Percentiles rank a stretch among this genome's conserved stretches.
These are phyloP conservation scores for Dicaeum eximium DNA, from an alignment of 2,113 vertebrate species.

Conservation along the genomic window DNA sequence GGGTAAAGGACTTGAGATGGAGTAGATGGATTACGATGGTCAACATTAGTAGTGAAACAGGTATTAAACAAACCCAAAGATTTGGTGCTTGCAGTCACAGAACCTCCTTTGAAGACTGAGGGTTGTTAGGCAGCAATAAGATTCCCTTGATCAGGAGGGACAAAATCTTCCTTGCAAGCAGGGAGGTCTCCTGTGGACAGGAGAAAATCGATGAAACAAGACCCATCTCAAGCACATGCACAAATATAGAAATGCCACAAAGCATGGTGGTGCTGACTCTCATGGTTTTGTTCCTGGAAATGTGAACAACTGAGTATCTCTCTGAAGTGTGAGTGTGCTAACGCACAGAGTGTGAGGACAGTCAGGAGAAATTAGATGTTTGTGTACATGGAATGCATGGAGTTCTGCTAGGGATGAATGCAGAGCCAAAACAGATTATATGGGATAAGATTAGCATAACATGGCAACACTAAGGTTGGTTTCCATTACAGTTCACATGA, in stretches of 20 bases:
- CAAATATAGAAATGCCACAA: background rate
- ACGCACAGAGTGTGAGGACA: fast-evolving
- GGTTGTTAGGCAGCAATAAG: background rate
- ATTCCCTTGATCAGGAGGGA: background rate
- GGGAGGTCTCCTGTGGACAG: background rate
- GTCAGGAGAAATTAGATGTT: background rate
- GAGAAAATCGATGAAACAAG: background rate
- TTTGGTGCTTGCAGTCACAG: background rate
- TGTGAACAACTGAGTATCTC: background rate
- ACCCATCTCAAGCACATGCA: background rate
- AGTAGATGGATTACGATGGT: background rate
- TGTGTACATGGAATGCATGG: background rate
- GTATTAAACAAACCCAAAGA: background rate
- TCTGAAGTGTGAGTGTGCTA: background rate
- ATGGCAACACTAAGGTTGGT: background rate
- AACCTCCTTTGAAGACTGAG: background rate
- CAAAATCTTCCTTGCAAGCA: background rate
- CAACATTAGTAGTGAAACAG: background rate
- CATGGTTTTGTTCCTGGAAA: background rate
- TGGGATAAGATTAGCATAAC: fast-evolving
- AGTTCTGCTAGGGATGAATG: background rate
- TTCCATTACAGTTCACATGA: background rate
- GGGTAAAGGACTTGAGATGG: background rate
- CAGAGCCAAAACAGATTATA: background rate
- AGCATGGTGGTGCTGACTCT: background rate